A percentile compares a stretch with the other conserved stretches of the same genome.
Evolutionary conservation across 2,797 vertebrate species (phyloP).

Genomic region (Petrocephalus sullivani): DNA sequence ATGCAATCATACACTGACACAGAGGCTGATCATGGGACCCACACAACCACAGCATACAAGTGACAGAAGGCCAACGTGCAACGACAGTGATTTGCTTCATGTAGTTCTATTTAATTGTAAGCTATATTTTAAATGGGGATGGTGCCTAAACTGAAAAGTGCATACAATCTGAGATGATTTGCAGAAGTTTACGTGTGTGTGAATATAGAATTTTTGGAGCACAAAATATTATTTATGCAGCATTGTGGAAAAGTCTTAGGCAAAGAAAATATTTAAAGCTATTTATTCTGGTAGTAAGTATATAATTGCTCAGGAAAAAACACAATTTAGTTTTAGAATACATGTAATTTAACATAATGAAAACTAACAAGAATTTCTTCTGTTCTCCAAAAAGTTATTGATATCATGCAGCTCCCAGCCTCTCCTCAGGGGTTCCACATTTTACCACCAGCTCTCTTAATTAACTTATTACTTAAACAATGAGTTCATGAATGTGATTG

Average conservation of each 20-base stretch:
- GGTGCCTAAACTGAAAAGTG: background rate
- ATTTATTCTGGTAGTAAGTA: background rate
- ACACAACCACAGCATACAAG: background rate
- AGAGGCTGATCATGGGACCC: background rate
- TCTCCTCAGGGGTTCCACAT: background rate
- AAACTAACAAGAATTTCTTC: background rate
- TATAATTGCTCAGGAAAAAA: background rate
- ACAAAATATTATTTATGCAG: background rate
- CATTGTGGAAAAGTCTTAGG: background rate
- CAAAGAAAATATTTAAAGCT: background rate
- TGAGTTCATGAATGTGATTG: background rate
- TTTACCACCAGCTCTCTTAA: background rate
- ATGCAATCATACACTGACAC: slow-evolving; percentile 59
- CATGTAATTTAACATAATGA: background rate
- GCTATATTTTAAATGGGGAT: background rate
- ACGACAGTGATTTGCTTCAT: background rate
- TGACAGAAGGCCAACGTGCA: background rate
- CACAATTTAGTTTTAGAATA: background rate
- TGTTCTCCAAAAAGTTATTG: background rate
- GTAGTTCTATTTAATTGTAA: background rate
- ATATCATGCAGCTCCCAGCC: background rate
- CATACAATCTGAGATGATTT: background rate
- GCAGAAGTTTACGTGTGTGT: background rate
- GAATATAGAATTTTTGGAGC: background rate
- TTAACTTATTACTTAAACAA: background rate